Conservation (phyloP, 2,797 vertebrate species). For the Vultur gryphus region DNA sequence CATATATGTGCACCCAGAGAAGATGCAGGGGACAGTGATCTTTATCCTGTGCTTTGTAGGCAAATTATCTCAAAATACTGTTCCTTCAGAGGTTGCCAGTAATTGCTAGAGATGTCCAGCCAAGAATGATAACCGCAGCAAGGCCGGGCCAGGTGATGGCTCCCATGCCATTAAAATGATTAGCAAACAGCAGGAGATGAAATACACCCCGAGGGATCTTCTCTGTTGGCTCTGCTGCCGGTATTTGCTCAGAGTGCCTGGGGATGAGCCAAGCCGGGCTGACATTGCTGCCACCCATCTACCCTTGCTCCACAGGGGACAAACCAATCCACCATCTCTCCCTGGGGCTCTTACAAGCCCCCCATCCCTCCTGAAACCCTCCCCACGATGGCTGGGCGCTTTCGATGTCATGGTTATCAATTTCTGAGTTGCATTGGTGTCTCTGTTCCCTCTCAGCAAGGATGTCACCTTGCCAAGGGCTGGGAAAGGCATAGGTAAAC, state of each 20-base stretch:
- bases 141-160: not conserved
- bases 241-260: not conserved
- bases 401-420: accelerated
- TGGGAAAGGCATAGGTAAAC: not conserved
- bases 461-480: not conserved
- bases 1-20: not conserved
- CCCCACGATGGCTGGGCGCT: not conserved
- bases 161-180: not conserved
- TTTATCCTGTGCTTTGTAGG: not conserved
- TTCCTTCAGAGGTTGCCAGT: not conserved
- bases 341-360: not conserved
- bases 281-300: not conserved
- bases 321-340: not conserved
- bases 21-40: not conserved
- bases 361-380: not conserved
- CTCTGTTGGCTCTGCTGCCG: not conserved
- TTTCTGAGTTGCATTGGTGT: not conserved
- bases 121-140: not conserved
- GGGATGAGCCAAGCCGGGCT: not conserved
- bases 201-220: not conserved
- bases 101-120: not conserved
- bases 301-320: not conserved
- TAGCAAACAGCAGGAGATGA: not conserved
- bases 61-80: not conserved
- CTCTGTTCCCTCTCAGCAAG: not conserved